Percentiles rank a stretch among this genome's conserved stretches.
These are phyloP conservation scores for Oreotrochilus melanogaster DNA, from an alignment of 2,113 vertebrate species.

Conservation along the genomic window DNA sequence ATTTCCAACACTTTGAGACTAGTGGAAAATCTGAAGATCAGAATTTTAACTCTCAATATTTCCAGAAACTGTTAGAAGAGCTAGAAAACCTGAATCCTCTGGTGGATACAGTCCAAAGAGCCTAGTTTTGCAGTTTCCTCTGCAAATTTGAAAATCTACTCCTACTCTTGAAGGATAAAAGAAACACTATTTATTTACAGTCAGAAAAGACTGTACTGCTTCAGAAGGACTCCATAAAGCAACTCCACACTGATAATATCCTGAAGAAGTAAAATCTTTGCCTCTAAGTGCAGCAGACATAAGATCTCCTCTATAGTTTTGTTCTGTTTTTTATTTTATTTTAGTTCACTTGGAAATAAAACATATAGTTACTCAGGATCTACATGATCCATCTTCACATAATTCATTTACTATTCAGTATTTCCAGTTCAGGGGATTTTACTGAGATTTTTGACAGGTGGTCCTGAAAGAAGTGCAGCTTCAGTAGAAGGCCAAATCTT, in stretches of 20 bases:
- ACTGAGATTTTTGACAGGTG: background rate
- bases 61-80: background rate
- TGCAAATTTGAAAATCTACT: background rate
- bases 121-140: background rate
- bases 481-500: background rate
- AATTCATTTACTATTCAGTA: background rate
- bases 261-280: background rate
- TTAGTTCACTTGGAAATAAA: background rate
- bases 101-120: background rate
- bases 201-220: background rate
- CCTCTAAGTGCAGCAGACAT: background rate
- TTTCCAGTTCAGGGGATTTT: background rate
- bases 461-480: background rate
- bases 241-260: background rate
- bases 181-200: background rate
- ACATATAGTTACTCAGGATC: background rate
- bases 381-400: background rate
- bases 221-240: background rate
- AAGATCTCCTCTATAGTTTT: background rate
- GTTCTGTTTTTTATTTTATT: background rate
- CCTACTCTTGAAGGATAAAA: background rate
- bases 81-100: background rate
- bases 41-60: background rate
- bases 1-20: background rate
- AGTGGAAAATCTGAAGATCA: background rate